Conservation (phyloP, 2,797 vertebrate genomes). For the Thaleichthys pacificus region DNA sequence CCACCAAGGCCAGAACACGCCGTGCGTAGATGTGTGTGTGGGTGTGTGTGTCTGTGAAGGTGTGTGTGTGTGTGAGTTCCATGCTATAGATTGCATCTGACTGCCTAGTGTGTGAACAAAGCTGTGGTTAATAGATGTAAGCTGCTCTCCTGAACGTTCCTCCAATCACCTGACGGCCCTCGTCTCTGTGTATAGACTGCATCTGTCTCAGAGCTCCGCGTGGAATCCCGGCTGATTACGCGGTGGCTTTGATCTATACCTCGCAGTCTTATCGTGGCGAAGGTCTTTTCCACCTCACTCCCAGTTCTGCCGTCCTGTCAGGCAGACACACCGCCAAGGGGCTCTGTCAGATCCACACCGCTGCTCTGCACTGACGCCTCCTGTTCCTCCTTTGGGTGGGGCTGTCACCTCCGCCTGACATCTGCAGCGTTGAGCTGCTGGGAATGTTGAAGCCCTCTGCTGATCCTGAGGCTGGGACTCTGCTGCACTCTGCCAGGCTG, state of each 20-base stretch:
- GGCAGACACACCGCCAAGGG: neutral
- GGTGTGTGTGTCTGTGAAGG: neutral
- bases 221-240: slow-evolving; percentile 8
- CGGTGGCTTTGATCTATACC: slow-evolving; percentile 11
- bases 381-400: slow-evolving; percentile 18
- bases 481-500: neutral
- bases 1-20: slow-evolving; percentile 7
- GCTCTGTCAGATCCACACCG: neutral
- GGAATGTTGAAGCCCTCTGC: neutral
- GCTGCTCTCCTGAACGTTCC: slow-evolving; percentile 10
- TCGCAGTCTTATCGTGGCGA: neutral
- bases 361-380: slow-evolving; percentile 11
- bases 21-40: slow-evolving; percentile 8
- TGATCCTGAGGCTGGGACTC: too few species aligned
- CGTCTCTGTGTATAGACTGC: neutral
- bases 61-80: neutral
- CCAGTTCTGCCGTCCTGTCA: neutral
- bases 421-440: slow-evolving; percentile 28
- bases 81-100: slow-evolving; percentile 22
- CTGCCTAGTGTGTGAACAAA: slow-evolving; percentile 22
- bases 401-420: slow-evolving; percentile 29
- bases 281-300: neutral
- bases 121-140: slow-evolving; percentile 20
- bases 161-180: neutral
- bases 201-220: neutral